These are phyloP conservation scores for Otocyon megalotis DNA, from an alignment of 2,113 vertebrate species.

Conservation along the genomic window DNA sequence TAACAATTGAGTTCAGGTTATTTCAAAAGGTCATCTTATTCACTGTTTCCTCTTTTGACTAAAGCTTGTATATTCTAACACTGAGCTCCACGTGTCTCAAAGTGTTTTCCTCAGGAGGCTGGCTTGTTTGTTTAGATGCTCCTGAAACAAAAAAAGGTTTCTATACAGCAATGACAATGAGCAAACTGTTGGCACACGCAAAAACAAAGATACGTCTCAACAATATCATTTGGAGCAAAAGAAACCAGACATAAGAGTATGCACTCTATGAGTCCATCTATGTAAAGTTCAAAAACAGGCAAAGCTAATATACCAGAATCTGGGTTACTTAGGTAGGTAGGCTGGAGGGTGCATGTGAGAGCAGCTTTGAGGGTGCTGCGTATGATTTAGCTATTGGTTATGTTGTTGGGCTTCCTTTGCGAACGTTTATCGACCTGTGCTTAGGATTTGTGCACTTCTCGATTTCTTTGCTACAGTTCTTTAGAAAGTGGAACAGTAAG, in stretches of 20 bases:
- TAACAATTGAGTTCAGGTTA: not conserved
- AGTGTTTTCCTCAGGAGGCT: not conserved
- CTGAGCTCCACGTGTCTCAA: not conserved
- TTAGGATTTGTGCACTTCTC: not conserved
- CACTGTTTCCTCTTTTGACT: not conserved
- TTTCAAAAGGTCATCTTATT: not conserved
- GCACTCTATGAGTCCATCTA: not conserved
- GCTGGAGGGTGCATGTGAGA: too few species aligned
- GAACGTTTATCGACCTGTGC: not conserved
- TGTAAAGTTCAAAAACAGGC: not conserved
- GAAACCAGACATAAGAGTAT: not conserved
- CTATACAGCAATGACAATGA: not conserved
- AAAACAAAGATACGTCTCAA: not conserved
- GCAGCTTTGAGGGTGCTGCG: not conserved
- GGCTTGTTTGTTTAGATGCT: slow-evolving; percentile 16
- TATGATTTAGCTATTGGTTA: not conserved
- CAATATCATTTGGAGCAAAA: not conserved
- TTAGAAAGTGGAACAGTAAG: not conserved
- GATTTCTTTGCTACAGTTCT: not conserved
- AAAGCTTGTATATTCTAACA: not conserved
- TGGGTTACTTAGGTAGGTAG: too few species aligned
- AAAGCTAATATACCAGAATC: not conserved
- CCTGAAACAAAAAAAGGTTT: not conserved
- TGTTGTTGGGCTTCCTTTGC: not conserved
- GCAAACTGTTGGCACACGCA: not conserved